Evolutionary conservation across 2,113 vertebrate genomes (phyloP).

Genomic region (Lipophrys pholis): DNA sequence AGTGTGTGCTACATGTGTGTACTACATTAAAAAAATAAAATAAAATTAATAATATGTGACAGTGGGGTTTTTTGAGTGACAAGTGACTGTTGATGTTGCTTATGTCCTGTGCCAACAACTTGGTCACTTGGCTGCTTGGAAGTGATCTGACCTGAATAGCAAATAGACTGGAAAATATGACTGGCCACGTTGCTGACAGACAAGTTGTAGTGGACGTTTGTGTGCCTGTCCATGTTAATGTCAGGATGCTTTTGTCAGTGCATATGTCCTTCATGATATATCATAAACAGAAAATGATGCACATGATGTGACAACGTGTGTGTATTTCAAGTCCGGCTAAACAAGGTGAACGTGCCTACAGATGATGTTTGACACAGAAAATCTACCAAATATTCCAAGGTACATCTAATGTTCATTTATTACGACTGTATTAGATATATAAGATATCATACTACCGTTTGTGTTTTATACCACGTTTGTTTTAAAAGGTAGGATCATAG

Average conservation of each 20-base stretch:
- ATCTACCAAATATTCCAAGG: too few species aligned
- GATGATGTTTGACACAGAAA: too few species aligned
- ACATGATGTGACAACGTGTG: not conserved
- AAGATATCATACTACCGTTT: too few species aligned
- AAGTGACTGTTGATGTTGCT: slow-evolving; percentile 44
- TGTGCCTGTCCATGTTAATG: slow-evolving; percentile 39
- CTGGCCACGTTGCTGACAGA: slow-evolving; percentile 47
- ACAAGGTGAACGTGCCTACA: too few species aligned
- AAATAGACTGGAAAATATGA: slow-evolving; percentile 66
- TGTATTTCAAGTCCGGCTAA: not conserved
- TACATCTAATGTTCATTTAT: too few species aligned
- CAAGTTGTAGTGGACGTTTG: slow-evolving; percentile 33
- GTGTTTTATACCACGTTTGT: too few species aligned
- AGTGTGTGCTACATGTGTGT: not conserved
- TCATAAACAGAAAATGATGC: slow-evolving; percentile 17
- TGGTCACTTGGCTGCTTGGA: slow-evolving; percentile 60
- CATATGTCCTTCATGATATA: slow-evolving; percentile 24
- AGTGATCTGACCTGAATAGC: slow-evolving; percentile 67
- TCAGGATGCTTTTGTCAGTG: slow-evolving; percentile 15
- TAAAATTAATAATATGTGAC: slow-evolving; percentile 29
- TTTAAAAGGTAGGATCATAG: too few species aligned
- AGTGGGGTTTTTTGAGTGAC: slow-evolving; percentile 46
- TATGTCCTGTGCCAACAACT: slow-evolving; percentile 47
- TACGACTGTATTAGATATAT: too few species aligned
- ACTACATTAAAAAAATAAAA: not conserved